phyloP scores from a whole-genome alignment of 1,140 invertebrate species.

The Paraescarpia echinospica region DNA sequence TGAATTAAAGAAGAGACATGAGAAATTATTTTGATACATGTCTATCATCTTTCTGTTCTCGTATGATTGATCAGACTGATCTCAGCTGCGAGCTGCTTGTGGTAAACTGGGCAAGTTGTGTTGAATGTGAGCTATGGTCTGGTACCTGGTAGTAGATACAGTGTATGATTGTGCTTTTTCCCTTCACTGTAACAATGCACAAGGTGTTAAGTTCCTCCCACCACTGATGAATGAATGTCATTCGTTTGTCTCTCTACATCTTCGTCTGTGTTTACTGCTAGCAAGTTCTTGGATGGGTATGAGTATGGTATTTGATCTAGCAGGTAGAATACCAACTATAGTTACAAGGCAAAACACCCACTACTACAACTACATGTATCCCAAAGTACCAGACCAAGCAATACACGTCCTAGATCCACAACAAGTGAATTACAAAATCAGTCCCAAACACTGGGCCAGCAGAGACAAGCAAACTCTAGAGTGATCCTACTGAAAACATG shows the following conservation, averaged over 20 bases:
- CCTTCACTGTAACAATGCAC: neutral
- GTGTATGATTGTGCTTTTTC: neutral
- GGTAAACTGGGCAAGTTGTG: neutral
- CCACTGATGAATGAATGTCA: too few relatives aligned
- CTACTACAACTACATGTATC: too few relatives aligned
- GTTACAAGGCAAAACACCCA: neutral
- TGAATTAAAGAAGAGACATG: neutral
- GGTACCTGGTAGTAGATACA: too few relatives aligned
- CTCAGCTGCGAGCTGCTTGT: neutral
- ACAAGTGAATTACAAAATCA: too few relatives aligned
- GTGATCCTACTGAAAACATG: too few relatives aligned
- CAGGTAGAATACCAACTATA: neutral
- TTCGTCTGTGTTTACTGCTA: neutral
- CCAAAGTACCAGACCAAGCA: neutral
- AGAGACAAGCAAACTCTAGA: too few relatives aligned
- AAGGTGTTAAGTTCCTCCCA: too few relatives aligned
- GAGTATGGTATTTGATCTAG: too few relatives aligned
- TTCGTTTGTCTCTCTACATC: neutral
- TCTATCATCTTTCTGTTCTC: too few relatives aligned
- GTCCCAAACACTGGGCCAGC: too few relatives aligned
- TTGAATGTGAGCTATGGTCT: neutral
- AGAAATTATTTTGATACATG: neutral
- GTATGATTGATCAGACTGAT: too few relatives aligned
- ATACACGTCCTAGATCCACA: neutral
- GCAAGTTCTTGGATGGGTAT: too few relatives aligned